Percentiles rank a stretch among this genome's conserved stretches.
These are phyloP conservation scores for Hypolimnas misippus DNA, from an alignment of 2,888 invertebrate species.

Conservation along the genomic window DNA sequence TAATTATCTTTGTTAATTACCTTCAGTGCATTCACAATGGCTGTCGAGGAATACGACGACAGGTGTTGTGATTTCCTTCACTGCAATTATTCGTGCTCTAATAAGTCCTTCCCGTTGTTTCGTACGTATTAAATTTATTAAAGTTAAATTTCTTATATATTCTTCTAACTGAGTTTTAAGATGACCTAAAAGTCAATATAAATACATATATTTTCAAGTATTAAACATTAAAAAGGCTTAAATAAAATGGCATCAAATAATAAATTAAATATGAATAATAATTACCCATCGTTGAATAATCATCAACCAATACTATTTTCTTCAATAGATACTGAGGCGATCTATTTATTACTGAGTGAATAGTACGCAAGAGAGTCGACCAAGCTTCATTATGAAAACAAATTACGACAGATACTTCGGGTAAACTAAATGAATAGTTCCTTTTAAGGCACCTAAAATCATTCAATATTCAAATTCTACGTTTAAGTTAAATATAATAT, in stretches of 20 bases:
- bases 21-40: slow-evolving; percentile 97
- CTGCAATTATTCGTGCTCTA: slow-evolving; percentile 93
- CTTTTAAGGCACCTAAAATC: slow-evolving; percentile 88
- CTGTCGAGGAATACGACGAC: slow-evolving; percentile 97
- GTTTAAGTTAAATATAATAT: background rate
- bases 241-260: too few species aligned
- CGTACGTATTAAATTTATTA: slow-evolving; percentile 93
- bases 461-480: background rate
- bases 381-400: slow-evolving; percentile 99
- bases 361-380: slow-evolving; percentile 96
- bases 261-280: slow-evolving; percentile 44
- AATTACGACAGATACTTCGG: slow-evolving; percentile 93
- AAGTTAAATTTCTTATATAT: slow-evolving; percentile 91
- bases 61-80: slow-evolving; percentile 88
- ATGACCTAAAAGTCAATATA: slow-evolving; percentile 86
- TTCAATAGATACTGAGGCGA: slow-evolving; percentile 93
- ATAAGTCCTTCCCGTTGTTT: slow-evolving; percentile 96
- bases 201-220: background rate
- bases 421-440: slow-evolving; percentile 84
- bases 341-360: slow-evolving; percentile 96
- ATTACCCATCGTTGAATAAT: slow-evolving; percentile 94
- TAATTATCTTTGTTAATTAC: slow-evolving; percentile 55
- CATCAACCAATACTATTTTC: slow-evolving; percentile 97
- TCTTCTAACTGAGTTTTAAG: slow-evolving; percentile 92
- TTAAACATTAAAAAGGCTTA: too few species aligned